These are phyloP conservation scores for Pyrrhura leucotis DNA, from an alignment of 2,797 vertebrate genomes.

Conservation along the genomic window DNA sequence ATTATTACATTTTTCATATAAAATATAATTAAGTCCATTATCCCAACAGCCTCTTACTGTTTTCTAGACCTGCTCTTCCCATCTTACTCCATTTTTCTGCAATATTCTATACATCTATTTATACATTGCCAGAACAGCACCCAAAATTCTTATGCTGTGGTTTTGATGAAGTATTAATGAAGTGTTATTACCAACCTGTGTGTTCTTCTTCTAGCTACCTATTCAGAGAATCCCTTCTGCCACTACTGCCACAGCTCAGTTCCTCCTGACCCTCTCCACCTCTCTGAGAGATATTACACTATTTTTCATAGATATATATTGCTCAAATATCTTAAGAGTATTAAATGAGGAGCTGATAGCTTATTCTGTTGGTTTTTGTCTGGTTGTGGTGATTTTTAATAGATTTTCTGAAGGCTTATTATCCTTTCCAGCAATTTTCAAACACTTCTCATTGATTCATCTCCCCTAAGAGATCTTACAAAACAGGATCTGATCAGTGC, in stretches of 20 bases:
- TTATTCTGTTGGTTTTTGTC: background rate
- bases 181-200: background rate
- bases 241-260: background rate
- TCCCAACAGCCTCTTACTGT: background rate
- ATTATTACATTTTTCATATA: background rate
- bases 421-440: constrained; percentile 35
- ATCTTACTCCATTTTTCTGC: background rate
- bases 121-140: background rate
- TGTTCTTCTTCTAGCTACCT: background rate
- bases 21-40: background rate
- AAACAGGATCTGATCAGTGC: constrained; percentile 8
- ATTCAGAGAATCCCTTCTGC: background rate
- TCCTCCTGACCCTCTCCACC: background rate
- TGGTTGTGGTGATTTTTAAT: background rate
- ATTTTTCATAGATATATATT: background rate
- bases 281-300: background rate
- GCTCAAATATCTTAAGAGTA: background rate
- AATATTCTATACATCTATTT: background rate
- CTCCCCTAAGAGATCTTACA: constrained; percentile 12
- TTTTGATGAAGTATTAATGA: background rate
- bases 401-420: constrained; percentile 6
- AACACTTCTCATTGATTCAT: constrained; percentile 42
- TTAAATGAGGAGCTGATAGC: background rate
- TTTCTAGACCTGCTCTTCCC: background rate
- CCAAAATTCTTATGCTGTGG: background rate